Conservation (phyloP, 1,140 invertebrate species). For the Eufriesea mexicana region DNA sequence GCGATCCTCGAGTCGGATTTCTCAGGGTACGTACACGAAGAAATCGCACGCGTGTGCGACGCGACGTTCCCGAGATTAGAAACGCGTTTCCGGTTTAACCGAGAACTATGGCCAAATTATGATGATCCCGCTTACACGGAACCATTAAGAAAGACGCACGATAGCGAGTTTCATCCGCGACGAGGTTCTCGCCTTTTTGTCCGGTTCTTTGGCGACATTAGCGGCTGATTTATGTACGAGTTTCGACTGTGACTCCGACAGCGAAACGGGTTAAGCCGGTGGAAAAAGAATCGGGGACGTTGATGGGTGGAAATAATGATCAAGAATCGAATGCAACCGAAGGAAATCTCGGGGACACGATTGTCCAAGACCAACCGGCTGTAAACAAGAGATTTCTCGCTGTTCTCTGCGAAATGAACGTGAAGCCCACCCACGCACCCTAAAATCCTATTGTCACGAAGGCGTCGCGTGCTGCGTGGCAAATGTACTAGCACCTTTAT, state of each 20-base stretch:
- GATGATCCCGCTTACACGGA: slow-evolving; percentile 59
- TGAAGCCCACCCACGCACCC: slow-evolving; percentile 58
- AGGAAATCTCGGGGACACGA: slow-evolving; percentile 41
- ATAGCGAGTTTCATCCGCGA: slow-evolving; percentile 33
- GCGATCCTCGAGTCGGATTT: slow-evolving; percentile 20
- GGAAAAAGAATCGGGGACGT: background rate
- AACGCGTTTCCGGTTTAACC: slow-evolving; percentile 60
- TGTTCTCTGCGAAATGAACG: slow-evolving; percentile 66
- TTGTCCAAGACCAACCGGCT: slow-evolving; percentile 54
- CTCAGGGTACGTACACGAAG: background rate
- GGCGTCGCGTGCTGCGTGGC: slow-evolving; percentile 65
- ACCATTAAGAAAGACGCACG: slow-evolving; percentile 58
- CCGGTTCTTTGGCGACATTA: background rate
- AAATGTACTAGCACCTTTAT: slow-evolving; percentile 61
- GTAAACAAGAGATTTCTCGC: slow-evolving; percentile 70
- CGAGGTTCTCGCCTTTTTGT: slow-evolving; percentile 54
- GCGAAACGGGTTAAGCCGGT: background rate
- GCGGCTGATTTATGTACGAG: background rate
- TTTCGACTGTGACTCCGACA: background rate
- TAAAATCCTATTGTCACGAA: slow-evolving; percentile 65
- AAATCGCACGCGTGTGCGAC: slow-evolving; percentile 50
- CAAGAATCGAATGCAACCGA: slow-evolving; percentile 34
- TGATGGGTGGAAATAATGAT: slow-evolving; percentile 33
- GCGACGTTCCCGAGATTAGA: slow-evolving; percentile 51
- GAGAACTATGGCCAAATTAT: slow-evolving; percentile 51